Evolutionary conservation across 2,113 vertebrate species (phyloP).

Genomic region (Argyrosomus japonicus): DNA sequence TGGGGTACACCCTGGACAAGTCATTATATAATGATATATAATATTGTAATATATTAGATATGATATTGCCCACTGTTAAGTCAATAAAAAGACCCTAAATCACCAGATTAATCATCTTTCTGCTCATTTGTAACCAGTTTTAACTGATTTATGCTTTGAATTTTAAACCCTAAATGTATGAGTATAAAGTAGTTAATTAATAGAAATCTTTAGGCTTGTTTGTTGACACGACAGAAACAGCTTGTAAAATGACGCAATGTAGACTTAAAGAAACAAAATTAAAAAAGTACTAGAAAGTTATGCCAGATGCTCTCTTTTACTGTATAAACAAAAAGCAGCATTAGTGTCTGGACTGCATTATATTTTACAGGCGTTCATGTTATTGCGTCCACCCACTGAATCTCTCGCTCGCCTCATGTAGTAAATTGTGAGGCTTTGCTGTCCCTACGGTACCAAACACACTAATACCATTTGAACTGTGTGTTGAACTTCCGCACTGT

Average conservation of each 20-base stretch:
- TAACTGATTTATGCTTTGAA: background rate
- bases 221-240: background rate
- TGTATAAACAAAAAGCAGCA: background rate
- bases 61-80: too few relatives aligned
- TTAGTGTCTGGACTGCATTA: too few relatives aligned
- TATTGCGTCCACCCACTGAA: background rate
- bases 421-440: background rate
- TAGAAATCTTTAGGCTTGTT: background rate
- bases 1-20: too few relatives aligned
- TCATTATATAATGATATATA: too few relatives aligned
- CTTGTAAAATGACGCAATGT: background rate
- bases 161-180: background rate
- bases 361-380: constrained; percentile 6
- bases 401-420: background rate
- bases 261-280: background rate
- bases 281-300: background rate
- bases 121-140: background rate
- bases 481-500: constrained; percentile 9
- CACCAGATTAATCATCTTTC: background rate
- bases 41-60: too few relatives aligned
- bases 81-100: background rate
- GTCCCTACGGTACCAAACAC: constrained; percentile 1
- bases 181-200: background rate
- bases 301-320: background rate
- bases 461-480: constrained; percentile 13